Evolutionary conservation across 30 jellyfish, hydroid and myxozoan species (phyloP).

Genomic region (Hydractinia symbiolongicarpus): DNA sequence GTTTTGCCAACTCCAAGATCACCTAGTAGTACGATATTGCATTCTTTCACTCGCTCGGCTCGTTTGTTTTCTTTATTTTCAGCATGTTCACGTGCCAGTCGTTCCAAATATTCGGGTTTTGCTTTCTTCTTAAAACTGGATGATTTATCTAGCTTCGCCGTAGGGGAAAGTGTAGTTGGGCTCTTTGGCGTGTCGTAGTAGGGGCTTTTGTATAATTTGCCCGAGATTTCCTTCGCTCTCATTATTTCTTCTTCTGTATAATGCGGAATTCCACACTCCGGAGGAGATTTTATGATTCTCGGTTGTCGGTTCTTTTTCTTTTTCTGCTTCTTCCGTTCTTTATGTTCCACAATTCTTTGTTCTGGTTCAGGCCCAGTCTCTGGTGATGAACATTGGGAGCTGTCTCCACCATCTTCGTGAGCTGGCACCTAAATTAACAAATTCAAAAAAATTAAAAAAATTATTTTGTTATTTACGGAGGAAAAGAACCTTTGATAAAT

Average conservation of each 20-base stretch:
- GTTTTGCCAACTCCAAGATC: constrained; percentile 83
- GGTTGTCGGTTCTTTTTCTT: constrained; percentile 19
- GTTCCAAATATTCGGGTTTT: not conserved
- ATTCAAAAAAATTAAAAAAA: not conserved
- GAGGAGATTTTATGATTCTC: constrained; percentile 6
- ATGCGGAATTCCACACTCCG: not conserved
- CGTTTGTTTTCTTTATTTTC: constrained; percentile 17
- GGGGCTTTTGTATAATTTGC: not conserved
- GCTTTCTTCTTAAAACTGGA: constrained; percentile 14
- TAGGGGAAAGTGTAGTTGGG: not conserved
- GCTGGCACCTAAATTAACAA: constrained; percentile 8
- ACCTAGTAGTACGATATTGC: constrained; percentile 58
- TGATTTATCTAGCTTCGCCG: constrained; percentile 19
- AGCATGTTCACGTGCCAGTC: not conserved
- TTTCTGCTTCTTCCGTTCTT: constrained; percentile 7
- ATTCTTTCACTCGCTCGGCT: constrained; percentile 37
- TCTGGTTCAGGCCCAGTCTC: constrained; percentile 35
- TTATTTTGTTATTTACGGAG: not conserved
- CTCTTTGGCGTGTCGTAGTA: not conserved
- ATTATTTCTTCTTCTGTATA: not conserved
- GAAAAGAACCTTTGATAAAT: not conserved
- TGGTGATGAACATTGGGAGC: constrained; percentile 32
- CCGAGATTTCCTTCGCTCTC: not conserved
- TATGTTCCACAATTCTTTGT: not conserved
- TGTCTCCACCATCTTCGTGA: constrained; percentile 11